Percentiles rank a stretch among this genome's conserved stretches.
These are phyloP conservation scores for Hymenopus coronatus DNA, from an alignment of 2,888 invertebrate genomes.

Conservation along the genomic window DNA sequence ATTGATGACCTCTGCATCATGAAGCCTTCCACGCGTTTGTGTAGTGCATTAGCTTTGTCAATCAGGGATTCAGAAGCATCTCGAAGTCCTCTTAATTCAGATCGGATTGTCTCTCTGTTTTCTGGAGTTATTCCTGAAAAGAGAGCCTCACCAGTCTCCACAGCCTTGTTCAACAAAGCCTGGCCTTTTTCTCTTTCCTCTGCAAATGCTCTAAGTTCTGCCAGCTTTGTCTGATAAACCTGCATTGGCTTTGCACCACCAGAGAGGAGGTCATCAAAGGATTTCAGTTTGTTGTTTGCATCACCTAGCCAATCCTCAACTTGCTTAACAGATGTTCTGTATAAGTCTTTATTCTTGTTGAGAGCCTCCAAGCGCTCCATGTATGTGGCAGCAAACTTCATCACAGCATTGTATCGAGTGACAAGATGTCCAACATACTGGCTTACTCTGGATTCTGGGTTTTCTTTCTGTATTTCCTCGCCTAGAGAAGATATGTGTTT, in stretches of 20 bases:
- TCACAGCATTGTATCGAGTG: conserved; percentile 70
- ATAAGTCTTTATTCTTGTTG: conserved; percentile 66
- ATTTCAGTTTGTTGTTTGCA: conserved; percentile 68
- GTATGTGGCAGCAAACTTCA: conserved; percentile 67
- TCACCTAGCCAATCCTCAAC: conserved; percentile 78
- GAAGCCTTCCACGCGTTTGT: conserved; percentile 84
- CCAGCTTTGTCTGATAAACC: conserved; percentile 64
- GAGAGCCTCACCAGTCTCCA: conserved; percentile 83
- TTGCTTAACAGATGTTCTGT: conserved; percentile 62
- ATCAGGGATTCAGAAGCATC: conserved; percentile 81
- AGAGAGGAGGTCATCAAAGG: conserved; percentile 63
- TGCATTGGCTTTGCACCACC: conserved; percentile 70
- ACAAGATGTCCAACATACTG: conserved; percentile 78
- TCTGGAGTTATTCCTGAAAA: conserved; percentile 84
- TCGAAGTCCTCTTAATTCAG: conserved; percentile 75
- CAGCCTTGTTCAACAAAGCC: conserved; percentile 69
- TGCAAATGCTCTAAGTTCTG: conserved; percentile 70
- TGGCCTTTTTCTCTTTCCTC: conserved; percentile 79
- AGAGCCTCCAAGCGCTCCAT: conserved; percentile 70
- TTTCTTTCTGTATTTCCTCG: conserved; percentile 68
- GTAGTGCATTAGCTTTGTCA: conserved; percentile 78
- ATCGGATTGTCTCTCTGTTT: conserved; percentile 79
- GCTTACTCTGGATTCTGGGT: conserved; percentile 78
- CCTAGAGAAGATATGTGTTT: conserved; percentile 65
- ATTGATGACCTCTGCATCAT: conserved; percentile 89